Evolutionary conservation across 2,113 vertebrate species (phyloP), one percentile per base, ranked within the genome.

Genomic region (Salvelinus alpinus): DNA sequence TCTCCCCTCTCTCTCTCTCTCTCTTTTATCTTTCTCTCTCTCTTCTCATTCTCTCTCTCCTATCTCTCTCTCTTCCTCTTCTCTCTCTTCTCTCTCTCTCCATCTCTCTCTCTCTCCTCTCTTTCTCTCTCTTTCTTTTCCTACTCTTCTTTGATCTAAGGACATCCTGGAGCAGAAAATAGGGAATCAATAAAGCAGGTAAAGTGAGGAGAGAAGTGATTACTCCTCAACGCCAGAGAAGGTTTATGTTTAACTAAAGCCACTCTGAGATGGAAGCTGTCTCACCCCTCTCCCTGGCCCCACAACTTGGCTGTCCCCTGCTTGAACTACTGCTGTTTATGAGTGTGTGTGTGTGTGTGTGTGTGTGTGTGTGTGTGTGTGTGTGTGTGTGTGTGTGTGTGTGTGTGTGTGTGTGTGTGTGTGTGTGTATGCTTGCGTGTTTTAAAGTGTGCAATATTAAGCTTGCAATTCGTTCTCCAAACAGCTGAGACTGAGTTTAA

Each of bases 141-240:
- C 38, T 44, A 9, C 38, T 51, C 75, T 80, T 29, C 71, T 74
- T 73, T 76, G 79, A 81, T 84, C 72, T 77, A 81, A 85, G 78
- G 77, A 82, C 76, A 70, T 87, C 70, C 66, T 66, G 9, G 14
- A 79, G 57, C 69, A 66, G 68, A 77, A 78, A 77, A 34, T 9
- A 18, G 73, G 73, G 31, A 64, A 72, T 85, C 77, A 87, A 85
- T 80, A 84, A 81, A 85, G 75, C 72, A 22, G 44, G 12, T 70
- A 44, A 44, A 11, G 38, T 44, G 38, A 44, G 38, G 38, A 44
- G 38, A 44, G 80, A 74, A 13, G 9, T 82, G 74, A 87, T 87
- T 86, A 82, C 78, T 77, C 73, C 66, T 74, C 74, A 16, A 29
- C 79, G 80, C 76, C 78, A 60, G 59, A 64, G 74, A 89, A 75